Conservation (phyloP, 2,888 invertebrate species). For the Polydrusus cervinus region DNA sequence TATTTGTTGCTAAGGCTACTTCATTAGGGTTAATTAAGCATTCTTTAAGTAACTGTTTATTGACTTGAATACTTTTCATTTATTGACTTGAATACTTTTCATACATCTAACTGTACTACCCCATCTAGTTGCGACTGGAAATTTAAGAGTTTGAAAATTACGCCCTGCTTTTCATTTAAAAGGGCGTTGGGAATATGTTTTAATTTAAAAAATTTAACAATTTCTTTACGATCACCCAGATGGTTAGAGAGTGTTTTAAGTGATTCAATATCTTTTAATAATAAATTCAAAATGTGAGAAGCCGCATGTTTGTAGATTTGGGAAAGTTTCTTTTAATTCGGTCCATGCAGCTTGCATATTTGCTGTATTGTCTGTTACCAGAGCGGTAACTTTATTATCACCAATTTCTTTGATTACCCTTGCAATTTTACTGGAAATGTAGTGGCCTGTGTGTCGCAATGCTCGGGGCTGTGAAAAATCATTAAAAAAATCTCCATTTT, state of each 20-base stretch:
- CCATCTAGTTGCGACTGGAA: conserved; percentile 42
- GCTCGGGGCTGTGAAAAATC: conserved; percentile 18
- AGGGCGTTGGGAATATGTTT: conserved; percentile 32
- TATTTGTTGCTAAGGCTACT: conserved; percentile 17
- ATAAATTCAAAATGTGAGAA: conserved; percentile 25
- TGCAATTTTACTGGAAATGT: no score
- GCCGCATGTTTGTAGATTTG: conserved; percentile 20
- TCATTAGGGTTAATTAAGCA: conserved; percentile 13
- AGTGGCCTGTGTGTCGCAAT: no score
- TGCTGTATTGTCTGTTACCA: conserved; percentile 21
- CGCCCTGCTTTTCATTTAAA: conserved; percentile 27
- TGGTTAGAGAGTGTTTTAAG: conserved; percentile 17
- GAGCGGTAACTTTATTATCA: conserved; percentile 12
- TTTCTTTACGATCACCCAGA: conserved; percentile 10
- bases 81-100: conserved; percentile 23
- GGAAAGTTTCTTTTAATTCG: conserved; percentile 4
- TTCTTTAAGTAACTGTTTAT: conserved; percentile 16
- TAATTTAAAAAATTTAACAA: conserved; percentile 13
- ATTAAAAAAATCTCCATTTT: conserved; percentile 23
- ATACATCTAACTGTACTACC: conserved; percentile 24
- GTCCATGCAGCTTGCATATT: conserved; percentile 23
- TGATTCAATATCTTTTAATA: conserved; percentile 27
- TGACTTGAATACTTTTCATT: conserved; percentile 20
- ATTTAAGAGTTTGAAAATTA: conserved; percentile 33
- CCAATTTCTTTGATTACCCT: conserved; percentile 19